Base-by-base conservation (phyloP, 2,888 invertebrate species). In the Pimpla rufipes region DNA sequence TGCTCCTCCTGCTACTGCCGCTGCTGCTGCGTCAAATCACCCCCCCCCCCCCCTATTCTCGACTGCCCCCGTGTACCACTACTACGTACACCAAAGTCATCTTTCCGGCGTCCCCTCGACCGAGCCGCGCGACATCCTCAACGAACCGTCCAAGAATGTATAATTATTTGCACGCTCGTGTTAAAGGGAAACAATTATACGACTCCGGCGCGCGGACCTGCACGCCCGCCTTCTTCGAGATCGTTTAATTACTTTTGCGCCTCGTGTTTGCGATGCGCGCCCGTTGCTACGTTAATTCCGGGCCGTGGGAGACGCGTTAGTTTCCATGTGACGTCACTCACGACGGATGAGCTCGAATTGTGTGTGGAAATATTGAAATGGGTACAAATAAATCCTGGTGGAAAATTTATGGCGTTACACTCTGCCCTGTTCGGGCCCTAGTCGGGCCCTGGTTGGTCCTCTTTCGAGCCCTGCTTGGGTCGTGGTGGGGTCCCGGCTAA, bases 11-110 rank as follows among this genome's bases (percentile, higher is more conserved):
- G 35, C 35, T 8, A 16, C 57, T 57, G 29, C 13, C 29, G 57
- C 57, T 57, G 42, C 40, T 40, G 52, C 62, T 37, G 68, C 78
- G 68, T 81, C 83, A 79, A 78, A 76, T 62, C 64, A 73, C 73
- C 77, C 83, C 29, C 29, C 68, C 71, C 73, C 77, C 83, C 29
- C 29, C 68, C 71, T 77, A 66, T 85, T 75, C 74, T 42, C 55
- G 64, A 57, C 59, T 47, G 59, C 70, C 74, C 50, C 40, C 52
- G 21, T 77, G 71, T 67, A 81, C 29, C 29, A 5, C 73, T 18
- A 79, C 35, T n/a, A n/a, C n/a, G n/a, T n/a, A 45, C 45, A 79
- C 62, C 66, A 47, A 71, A 45, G 47, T 47, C 62, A 66, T 18
- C 52, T 70, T 40, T 70, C 42, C 23, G 21, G 42, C 57, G 21